A percentile compares a stretch with the other conserved stretches of the same genome.
These are phyloP conservation scores for Choreutis nemorana DNA, from an alignment of 2,888 invertebrate genomes.

Conservation along the genomic window DNA sequence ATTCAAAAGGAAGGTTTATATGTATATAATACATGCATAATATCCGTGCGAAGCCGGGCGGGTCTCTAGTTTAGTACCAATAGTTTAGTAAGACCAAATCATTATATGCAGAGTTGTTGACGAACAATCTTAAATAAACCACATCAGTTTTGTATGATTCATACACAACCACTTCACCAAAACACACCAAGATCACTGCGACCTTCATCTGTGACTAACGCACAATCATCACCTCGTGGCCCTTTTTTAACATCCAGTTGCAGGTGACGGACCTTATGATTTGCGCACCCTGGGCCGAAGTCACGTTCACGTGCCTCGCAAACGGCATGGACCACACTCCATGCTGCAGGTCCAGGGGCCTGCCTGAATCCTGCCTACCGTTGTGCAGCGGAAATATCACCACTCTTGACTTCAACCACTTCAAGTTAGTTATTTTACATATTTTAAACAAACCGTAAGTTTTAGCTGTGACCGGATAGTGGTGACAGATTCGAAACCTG, in stretches of 20 bases:
- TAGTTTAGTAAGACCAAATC: too few relatives aligned
- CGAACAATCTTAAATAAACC: too few relatives aligned
- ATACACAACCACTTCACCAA: conserved; percentile 1
- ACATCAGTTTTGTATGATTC: too few relatives aligned
- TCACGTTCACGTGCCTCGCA: conserved; percentile 80
- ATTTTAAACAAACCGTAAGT: too few relatives aligned
- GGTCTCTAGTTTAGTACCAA: too few relatives aligned
- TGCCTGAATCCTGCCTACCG: conserved; percentile 78
- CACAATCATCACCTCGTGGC: conserved; percentile 30
- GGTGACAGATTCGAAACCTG: too few relatives aligned
- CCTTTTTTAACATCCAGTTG: conserved; percentile 47
- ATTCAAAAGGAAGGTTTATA: too few relatives aligned
- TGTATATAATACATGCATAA: too few relatives aligned
- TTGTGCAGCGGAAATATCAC: conserved; percentile 83
- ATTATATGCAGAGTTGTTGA: too few relatives aligned
- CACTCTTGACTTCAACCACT: conserved; percentile 80
- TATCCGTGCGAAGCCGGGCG: too few relatives aligned
- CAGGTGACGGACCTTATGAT: conserved; percentile 87
- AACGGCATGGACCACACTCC: conserved; percentile 84
- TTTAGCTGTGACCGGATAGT: too few relatives aligned
- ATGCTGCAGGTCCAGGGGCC: conserved; percentile 78
- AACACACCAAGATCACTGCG: conserved; percentile 7
- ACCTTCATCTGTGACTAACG: conserved; percentile 47
- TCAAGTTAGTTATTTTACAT: conserved; percentile 78
- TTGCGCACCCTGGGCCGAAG: conserved; percentile 87